Conservation (phyloP, 35 echinoderm and acorn worm species). For the Apostichopus japonicus region DNA sequence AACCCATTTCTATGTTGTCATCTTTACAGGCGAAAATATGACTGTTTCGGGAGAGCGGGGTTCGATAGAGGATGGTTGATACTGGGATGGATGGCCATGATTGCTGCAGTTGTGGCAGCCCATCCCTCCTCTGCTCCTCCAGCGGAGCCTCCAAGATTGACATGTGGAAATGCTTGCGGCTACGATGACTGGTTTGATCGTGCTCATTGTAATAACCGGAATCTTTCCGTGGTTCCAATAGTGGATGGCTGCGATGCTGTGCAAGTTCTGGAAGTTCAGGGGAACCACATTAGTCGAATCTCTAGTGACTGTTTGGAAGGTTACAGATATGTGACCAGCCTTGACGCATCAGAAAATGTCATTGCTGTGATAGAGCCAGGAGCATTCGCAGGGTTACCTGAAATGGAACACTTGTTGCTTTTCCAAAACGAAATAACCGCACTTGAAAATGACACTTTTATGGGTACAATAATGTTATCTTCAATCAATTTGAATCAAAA, state of each 20-base stretch:
- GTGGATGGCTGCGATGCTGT: neutral
- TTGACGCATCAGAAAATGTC: neutral
- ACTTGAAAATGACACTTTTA: neutral
- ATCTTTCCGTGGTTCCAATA: neutral
- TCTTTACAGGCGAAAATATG: too few species aligned
- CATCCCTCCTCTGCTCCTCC: too few species aligned
- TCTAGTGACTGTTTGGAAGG: neutral
- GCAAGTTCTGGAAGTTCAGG: neutral
- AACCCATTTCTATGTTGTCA: too few species aligned
- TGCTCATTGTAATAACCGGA: neutral
- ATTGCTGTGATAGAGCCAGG: neutral
- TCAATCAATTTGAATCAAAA: too few species aligned
- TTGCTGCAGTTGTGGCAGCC: too few species aligned
- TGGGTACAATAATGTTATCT: neutral
- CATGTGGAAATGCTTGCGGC: neutral
- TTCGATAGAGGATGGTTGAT: too few species aligned
- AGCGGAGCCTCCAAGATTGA: too few species aligned
- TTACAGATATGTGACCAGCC: neutral
- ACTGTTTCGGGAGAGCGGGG: too few species aligned
- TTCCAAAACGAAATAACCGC: neutral
- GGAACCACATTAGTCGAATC: neutral
- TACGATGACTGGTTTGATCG: slow-evolving; percentile 21
- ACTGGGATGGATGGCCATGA: too few species aligned
- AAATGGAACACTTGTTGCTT: neutral
- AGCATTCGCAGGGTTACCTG: neutral